phyloP scores from a whole-genome alignment of 64 coral and sea anemone species.

The Porites australiensis region DNA sequence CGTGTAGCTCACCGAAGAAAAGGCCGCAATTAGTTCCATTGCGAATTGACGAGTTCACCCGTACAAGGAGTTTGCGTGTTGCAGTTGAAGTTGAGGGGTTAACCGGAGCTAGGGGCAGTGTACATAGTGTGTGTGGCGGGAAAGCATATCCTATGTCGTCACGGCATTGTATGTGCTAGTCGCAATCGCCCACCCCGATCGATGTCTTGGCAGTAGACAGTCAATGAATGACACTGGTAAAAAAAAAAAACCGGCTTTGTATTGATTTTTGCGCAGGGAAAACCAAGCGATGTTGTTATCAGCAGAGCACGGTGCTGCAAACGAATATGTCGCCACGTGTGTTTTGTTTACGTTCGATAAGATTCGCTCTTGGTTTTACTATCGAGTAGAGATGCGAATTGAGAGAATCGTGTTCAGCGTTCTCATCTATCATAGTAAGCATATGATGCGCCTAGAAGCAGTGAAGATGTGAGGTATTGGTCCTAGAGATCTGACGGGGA shows the following conservation, averaged over 20 bases:
- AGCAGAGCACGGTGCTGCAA: neutral
- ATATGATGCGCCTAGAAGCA: neutral
- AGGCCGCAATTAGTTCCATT: slow-evolving; percentile 7
- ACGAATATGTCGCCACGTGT: slow-evolving; percentile 43
- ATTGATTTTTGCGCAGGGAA: neutral
- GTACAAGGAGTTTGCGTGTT: slow-evolving; percentile 35
- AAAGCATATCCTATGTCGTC: slow-evolving; percentile 18
- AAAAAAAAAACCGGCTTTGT: slow-evolving; percentile 17
- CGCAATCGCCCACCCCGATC: slow-evolving; percentile 1
- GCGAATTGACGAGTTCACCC: slow-evolving; percentile 37
- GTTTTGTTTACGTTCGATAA: slow-evolving; percentile 51
- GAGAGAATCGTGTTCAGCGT: neutral
- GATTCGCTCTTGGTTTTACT: neutral
- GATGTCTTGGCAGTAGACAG: neutral
- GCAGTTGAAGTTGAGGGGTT: slow-evolving; percentile 44
- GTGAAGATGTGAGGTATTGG: neutral
- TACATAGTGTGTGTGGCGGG: slow-evolving; percentile 38
- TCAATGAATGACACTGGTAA: slow-evolving; percentile 20
- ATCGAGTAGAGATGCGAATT: neutral
- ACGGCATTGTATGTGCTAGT: neutral
- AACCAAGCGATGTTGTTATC: neutral
- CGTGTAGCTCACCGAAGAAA: neutral
- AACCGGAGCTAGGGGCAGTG: neutral
- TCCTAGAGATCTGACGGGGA: neutral
- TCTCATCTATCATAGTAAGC: neutral